phyloP scores from a whole-genome alignment of 1,140 invertebrate species.

The Linepithema humile region DNA sequence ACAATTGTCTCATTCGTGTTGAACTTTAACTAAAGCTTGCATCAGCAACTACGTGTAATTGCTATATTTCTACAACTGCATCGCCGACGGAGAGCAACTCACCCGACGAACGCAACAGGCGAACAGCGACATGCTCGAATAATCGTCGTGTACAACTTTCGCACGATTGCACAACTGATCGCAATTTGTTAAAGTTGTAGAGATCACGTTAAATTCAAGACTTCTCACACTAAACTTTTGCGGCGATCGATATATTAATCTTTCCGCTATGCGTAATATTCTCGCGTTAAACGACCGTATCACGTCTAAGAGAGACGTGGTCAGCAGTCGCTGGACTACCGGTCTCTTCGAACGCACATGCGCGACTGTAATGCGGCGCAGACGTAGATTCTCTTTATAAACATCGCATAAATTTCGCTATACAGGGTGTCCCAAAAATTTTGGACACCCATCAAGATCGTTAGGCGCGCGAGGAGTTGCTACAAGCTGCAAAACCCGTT shows the following conservation, averaged over 20 bases:
- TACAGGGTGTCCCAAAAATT: too few species aligned
- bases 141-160: not conserved
- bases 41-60: too few species aligned
- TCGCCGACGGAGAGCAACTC: conserved; percentile 55
- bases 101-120: conserved; percentile 79
- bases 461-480: too few species aligned
- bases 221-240: not conserved
- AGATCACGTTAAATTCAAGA: not conserved
- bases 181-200: not conserved
- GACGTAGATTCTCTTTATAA: conserved; percentile 45
- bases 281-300: not conserved
- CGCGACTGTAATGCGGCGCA: not conserved
- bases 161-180: not conserved
- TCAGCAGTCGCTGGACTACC: not conserved
- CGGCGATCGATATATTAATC: too few species aligned
- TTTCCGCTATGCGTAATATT: conserved; percentile 15
- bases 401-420: too few species aligned
- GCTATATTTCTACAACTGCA: too few species aligned
- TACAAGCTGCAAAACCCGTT: too few species aligned
- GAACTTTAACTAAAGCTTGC: not conserved
- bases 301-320: conserved; percentile 13
- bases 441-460: too few species aligned
- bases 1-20: not conserved
- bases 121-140: conserved; percentile 75
- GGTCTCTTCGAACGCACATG: conserved; percentile 40